These are phyloP conservation scores for Ptychochromis oligacanthus DNA, from an alignment of 2,113 vertebrate species.

Conservation along the genomic window DNA sequence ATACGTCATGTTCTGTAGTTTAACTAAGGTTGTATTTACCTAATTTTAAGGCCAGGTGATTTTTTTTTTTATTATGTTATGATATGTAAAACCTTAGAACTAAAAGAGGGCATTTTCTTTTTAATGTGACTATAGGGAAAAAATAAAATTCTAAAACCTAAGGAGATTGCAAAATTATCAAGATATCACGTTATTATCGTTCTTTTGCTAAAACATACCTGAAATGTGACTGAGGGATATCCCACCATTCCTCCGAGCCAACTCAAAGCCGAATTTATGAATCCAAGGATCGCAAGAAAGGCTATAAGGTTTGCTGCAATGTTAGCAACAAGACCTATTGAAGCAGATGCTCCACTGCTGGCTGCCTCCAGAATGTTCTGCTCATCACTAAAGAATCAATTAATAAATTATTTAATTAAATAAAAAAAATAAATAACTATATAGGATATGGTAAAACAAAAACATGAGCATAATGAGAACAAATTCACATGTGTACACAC, in stretches of 20 bases:
- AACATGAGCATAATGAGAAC: not conserved
- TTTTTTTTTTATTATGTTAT: not conserved
- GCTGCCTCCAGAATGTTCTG: slow-evolving; percentile 91
- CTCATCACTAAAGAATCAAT: slow-evolving; percentile 80
- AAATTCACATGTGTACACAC: slow-evolving; percentile 49
- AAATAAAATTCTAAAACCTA: slow-evolving; percentile 4
- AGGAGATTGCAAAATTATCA: not conserved
- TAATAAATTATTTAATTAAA: too few relatives aligned
- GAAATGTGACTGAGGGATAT: slow-evolving; percentile 85
- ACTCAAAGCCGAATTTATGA: slow-evolving; percentile 85
- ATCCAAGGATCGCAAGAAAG: slow-evolving; percentile 89
- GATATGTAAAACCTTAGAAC: too few relatives aligned
- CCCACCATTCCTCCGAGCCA: slow-evolving; percentile 92
- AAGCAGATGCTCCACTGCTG: slow-evolving; percentile 86
- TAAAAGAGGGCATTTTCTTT: too few relatives aligned
- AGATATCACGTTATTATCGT: not conserved
- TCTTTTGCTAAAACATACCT: slow-evolving; percentile 78
- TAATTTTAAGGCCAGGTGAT: too few relatives aligned
- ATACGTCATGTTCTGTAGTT: too few relatives aligned
- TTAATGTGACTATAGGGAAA: too few relatives aligned
- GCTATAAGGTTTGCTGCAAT: slow-evolving; percentile 91
- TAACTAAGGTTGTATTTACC: too few relatives aligned
- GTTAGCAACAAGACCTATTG: slow-evolving; percentile 87
- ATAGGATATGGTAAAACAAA: not conserved
- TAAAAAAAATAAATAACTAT: not conserved